phyloP scores from a whole-genome alignment of 1,140 invertebrate genomes.

The Cydia pomonella region DNA sequence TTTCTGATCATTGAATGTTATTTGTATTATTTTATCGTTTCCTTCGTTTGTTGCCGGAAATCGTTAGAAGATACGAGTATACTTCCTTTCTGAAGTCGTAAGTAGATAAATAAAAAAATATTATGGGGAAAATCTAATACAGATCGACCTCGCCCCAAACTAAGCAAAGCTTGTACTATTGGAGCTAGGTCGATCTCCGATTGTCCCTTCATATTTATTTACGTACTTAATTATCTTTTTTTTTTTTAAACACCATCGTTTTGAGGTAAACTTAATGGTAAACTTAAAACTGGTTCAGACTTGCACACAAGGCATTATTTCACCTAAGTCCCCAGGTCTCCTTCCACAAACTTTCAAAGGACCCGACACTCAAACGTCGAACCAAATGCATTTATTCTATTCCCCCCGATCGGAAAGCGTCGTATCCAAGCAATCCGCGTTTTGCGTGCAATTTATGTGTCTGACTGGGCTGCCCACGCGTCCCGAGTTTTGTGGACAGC shows the following conservation, averaged over 20 bases:
- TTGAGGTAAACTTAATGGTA: neutral
- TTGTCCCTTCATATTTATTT: too few species aligned
- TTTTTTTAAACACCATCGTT: neutral
- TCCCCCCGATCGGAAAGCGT: constrained; percentile 17
- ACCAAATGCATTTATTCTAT: constrained; percentile 26
- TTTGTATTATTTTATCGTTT: neutral
- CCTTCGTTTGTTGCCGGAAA: neutral
- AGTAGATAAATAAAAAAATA: too few species aligned
- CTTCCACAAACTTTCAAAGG: neutral
- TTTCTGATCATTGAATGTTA: neutral
- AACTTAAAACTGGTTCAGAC: too few species aligned
- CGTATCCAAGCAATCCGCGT: constrained; percentile 18
- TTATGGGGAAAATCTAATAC: too few species aligned
- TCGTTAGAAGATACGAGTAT: neutral
- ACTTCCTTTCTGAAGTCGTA: neutral
- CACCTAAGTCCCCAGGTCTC: neutral
- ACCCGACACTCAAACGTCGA: neutral
- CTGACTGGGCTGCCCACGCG: neutral
- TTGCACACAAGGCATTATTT: neutral
- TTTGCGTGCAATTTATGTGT: constrained; percentile 31
- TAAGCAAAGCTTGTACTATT: too few species aligned
- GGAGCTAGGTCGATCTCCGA: too few species aligned
- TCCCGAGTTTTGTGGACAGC: neutral
- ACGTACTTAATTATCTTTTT: too few species aligned
- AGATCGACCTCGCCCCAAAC: too few species aligned